phyloP scores from a whole-genome alignment of 2,797 vertebrate genomes.

The Thalassophryne amazonica region DNA sequence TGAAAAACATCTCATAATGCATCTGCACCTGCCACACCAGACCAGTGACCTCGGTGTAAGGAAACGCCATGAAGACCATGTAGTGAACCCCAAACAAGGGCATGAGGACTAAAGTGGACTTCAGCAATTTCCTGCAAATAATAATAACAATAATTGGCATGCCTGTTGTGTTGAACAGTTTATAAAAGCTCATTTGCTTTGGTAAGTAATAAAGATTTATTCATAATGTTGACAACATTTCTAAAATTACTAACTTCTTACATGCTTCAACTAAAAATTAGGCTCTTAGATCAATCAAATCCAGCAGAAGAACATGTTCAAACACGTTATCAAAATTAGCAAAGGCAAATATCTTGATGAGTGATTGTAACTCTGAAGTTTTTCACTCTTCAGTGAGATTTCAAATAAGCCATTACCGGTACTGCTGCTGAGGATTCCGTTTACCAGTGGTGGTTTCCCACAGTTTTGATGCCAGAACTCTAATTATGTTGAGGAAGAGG shows the following conservation, averaged over 20 bases:
- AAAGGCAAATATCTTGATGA: too few relatives aligned
- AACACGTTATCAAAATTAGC: too few relatives aligned
- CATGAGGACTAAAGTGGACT: slow-evolving; percentile 85
- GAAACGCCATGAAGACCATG: slow-evolving; percentile 85
- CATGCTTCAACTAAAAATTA: too few relatives aligned
- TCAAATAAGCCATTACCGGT: slow-evolving; percentile 64
- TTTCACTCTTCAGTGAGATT: not conserved
- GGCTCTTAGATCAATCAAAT: too few relatives aligned
- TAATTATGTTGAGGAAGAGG: slow-evolving; percentile 84
- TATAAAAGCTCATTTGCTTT: not conserved
- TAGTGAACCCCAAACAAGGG: slow-evolving; percentile 88
- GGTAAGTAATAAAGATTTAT: too few relatives aligned
- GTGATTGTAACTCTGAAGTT: not conserved
- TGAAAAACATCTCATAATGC: slow-evolving; percentile 90
- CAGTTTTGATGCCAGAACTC: slow-evolving; percentile 84
- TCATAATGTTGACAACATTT: too few relatives aligned
- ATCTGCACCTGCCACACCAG: slow-evolving; percentile 87
- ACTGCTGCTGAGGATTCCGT: slow-evolving; percentile 83
- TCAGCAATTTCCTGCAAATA: slow-evolving; percentile 80
- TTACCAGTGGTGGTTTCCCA: slow-evolving; percentile 87
- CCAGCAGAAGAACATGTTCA: too few relatives aligned
- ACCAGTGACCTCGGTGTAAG: slow-evolving; percentile 82
- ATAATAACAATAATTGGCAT: not conserved
- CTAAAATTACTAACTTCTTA: too few relatives aligned
- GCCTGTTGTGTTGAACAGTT: not conserved